Evolutionary conservation across 2,888 invertebrate genomes (phyloP), one percentile per base, ranked within the genome.

Genomic region (Sesia bembeciformis): DNA sequence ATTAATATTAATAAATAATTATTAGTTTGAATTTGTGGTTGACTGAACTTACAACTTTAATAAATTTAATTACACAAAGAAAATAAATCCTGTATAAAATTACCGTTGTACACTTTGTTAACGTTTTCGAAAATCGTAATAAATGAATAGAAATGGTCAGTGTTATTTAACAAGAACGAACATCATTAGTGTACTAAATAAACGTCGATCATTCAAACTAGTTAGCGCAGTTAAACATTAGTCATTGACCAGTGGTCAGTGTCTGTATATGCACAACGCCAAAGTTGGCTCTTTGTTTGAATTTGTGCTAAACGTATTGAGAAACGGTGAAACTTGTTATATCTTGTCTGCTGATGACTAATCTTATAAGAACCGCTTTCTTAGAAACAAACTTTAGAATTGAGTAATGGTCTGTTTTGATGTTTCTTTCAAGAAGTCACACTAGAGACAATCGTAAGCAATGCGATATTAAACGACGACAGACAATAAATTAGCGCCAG

Each of bases 401-500:
- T 23, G 23, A 23, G 23, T 23, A 23, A 23, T 23, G 23, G 23
- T 23, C 23, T 23, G 23, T 23, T 23, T 23, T 23, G 23, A 23
- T 23, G 23, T 23, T 23, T 23, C n/a, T 23, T 23, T 23, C 23
- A 23, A 23, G 23, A 23, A 23, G 23, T 23, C 23, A 23, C 23
- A 23, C 5, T 7, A 3, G 42, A 42, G 7, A 42, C 42, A 42
- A 42, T 42, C 7, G 42, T 7, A 42, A 42, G 42, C 42, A 42
- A 42, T 7, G 5, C 42, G 42, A 42, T 42, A 42, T 7, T 42
- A 42, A 52, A 52, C 59, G 58, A 62, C 64, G 62, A 61, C 63
- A 58, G 61, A 80, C 80, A 81, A 76, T 80, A 72, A 67, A 64
- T 65, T 62, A 61, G 68, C 65, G 64, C 71, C 66, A 65, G 62